These are phyloP conservation scores for Xiphophorus hellerii DNA, from an alignment of 2,113 vertebrate genomes.

Conservation along the genomic window DNA sequence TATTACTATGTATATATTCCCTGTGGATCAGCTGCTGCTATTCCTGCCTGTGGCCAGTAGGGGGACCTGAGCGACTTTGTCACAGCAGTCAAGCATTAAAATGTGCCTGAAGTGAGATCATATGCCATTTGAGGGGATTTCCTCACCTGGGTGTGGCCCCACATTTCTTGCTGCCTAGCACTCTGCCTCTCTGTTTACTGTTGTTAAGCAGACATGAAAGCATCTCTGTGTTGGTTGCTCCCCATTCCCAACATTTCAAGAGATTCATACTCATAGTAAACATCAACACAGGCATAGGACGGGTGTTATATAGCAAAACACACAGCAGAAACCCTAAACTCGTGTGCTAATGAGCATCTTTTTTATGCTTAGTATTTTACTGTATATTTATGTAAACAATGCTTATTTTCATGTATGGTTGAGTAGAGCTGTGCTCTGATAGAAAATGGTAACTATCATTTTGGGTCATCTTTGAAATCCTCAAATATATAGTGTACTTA, in stretches of 20 bases:
- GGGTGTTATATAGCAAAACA: no score
- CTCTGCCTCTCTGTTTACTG: not conserved
- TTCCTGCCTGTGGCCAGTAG: conserved; percentile 27
- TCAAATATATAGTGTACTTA: no score
- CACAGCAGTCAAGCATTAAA: conserved; percentile 20
- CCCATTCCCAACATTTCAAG: not conserved
- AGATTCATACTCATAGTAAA: not conserved
- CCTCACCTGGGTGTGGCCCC: conserved; percentile 74
- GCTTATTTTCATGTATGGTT: no score
- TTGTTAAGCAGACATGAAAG: not conserved
- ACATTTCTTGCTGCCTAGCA: not conserved
- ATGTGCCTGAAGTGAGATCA: conserved; percentile 75
- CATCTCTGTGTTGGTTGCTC: not conserved
- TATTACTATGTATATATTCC: not conserved
- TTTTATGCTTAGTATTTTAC: no score
- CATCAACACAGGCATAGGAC: no score
- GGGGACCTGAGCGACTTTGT: conserved; percentile 27
- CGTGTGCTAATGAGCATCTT: no score
- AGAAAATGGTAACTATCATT: no score
- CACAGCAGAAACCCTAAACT: no score
- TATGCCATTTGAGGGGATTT: conserved; percentile 72
- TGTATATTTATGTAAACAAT: no score
- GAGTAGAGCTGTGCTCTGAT: no score
- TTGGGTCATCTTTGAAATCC: no score
- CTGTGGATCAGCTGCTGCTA: not conserved